Percentiles rank a stretch among this genome's conserved stretches.
phyloP scores from a whole-genome alignment of 2,797 vertebrate genomes.

The Mormyrops attenuatus region DNA sequence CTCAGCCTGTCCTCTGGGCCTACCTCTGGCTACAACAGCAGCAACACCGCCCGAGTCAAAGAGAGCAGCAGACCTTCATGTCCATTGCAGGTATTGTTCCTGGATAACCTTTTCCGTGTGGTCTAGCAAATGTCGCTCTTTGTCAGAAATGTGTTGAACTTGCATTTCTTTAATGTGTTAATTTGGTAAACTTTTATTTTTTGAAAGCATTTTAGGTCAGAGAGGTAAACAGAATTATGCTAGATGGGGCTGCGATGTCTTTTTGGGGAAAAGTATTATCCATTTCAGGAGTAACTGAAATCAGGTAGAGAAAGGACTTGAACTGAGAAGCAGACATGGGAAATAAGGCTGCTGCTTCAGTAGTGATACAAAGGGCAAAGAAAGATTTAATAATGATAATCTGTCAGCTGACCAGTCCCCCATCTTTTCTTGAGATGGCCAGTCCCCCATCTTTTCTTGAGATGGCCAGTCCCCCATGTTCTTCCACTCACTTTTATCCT shows the following conservation, averaged over 20 bases:
- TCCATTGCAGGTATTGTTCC: conserved; percentile 44
- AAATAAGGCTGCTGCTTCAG: background rate
- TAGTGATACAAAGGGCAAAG: background rate
- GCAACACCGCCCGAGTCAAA: conserved; percentile 60
- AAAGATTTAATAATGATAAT: background rate
- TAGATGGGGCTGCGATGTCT: background rate
- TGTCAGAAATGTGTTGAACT: background rate
- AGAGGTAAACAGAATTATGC: background rate
- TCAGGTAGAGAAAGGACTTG: background rate
- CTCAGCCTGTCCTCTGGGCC: conserved; percentile 87
- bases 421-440: background rate
- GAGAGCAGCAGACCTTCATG: conserved; percentile 38
- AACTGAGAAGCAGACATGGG: background rate
- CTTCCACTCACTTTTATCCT: background rate
- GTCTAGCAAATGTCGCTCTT: background rate
- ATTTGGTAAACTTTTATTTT: background rate
- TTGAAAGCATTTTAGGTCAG: background rate
- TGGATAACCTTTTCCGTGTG: background rate
- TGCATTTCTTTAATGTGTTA: background rate
- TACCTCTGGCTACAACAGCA: conserved; percentile 92
- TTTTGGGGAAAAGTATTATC: background rate
- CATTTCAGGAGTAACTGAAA: background rate
- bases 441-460: background rate
- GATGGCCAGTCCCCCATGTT: background rate
- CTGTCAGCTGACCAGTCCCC: background rate